phyloP scores from a whole-genome alignment of 1,140 invertebrate genomes.

The Drosophila navojoa region DNA sequence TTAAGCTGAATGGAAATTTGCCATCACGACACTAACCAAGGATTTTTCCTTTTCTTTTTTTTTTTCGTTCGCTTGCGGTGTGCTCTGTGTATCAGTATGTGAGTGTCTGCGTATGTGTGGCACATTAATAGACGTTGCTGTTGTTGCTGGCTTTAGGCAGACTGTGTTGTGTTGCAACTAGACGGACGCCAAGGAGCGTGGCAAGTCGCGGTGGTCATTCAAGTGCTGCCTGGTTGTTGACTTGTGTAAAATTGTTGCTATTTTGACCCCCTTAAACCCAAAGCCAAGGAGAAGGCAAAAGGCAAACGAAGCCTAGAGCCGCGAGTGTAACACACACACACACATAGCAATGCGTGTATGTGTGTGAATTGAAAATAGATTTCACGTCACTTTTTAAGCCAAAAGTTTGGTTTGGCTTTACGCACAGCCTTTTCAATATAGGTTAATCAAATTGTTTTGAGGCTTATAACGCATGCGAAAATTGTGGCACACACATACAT shows the following conservation, averaged over 20 bases:
- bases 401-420: slow-evolving; percentile 3
- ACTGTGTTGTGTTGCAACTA: slow-evolving; percentile 64
- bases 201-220: slow-evolving; percentile 43
- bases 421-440: slow-evolving; percentile 11
- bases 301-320: slow-evolving; percentile 3
- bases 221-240: slow-evolving; percentile 66
- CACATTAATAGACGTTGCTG: slow-evolving; percentile 52
- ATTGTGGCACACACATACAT: background rate
- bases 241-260: slow-evolving; percentile 75
- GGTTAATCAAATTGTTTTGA: slow-evolving; percentile 20
- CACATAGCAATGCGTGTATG: background rate
- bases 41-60: slow-evolving; percentile 52
- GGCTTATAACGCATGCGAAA: slow-evolving; percentile 19
- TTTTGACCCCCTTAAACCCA: slow-evolving; percentile 78
- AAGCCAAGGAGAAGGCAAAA: slow-evolving; percentile 76
- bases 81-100: background rate
- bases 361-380: slow-evolving; percentile 16
- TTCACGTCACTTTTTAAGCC: slow-evolving; percentile 41
- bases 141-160: slow-evolving; percentile 24
- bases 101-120: slow-evolving; percentile 26
- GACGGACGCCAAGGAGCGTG: slow-evolving; percentile 45
- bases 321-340: slow-evolving; percentile 26
- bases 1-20: slow-evolving; percentile 38
- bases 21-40: slow-evolving; percentile 81
- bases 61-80: slow-evolving; percentile 8